A percentile compares a stretch with the other conserved stretches of the same genome.
Conservation (phyloP, 2,797 vertebrate species). For the Chlorospingus flavigularis region DNA sequence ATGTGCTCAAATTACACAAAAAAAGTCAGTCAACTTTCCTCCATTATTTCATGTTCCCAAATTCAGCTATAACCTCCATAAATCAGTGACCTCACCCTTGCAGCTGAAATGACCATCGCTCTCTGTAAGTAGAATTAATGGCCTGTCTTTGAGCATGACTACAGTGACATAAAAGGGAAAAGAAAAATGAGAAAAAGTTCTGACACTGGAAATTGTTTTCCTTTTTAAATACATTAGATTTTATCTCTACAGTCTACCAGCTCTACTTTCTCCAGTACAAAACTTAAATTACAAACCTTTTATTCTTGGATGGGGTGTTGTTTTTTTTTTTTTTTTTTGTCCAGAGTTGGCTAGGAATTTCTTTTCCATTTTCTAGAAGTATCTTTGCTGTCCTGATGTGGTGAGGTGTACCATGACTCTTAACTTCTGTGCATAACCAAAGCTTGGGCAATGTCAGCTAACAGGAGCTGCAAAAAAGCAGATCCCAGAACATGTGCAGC, state of each 20-base stretch:
- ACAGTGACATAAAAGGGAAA: not conserved
- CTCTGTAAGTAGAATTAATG: conserved; percentile 1
- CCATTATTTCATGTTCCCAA: not conserved
- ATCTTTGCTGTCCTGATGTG: not conserved
- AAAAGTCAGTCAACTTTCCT: not conserved
- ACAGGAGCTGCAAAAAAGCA: not conserved
- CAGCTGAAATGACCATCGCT: not conserved
- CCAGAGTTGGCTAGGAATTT: not conserved
- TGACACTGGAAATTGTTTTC: not conserved
- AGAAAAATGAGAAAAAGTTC: not conserved
- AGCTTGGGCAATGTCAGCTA: not conserved
- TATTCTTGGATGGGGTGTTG: not conserved
- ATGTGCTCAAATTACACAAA: not conserved
- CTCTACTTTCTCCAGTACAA: not conserved
- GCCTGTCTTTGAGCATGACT: not conserved
- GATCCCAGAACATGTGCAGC: not conserved
- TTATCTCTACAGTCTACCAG: not conserved
- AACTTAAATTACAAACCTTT: not conserved
- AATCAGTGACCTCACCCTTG: conserved; percentile 9
- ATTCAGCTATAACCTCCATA: not conserved
- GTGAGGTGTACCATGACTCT: not conserved
- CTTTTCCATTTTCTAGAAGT: not conserved
- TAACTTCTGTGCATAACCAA: not conserved
- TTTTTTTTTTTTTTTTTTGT: not conserved
- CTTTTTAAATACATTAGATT: not conserved